Conservation (phyloP, 1,140 invertebrate species). For the Battus philenor region DNA sequence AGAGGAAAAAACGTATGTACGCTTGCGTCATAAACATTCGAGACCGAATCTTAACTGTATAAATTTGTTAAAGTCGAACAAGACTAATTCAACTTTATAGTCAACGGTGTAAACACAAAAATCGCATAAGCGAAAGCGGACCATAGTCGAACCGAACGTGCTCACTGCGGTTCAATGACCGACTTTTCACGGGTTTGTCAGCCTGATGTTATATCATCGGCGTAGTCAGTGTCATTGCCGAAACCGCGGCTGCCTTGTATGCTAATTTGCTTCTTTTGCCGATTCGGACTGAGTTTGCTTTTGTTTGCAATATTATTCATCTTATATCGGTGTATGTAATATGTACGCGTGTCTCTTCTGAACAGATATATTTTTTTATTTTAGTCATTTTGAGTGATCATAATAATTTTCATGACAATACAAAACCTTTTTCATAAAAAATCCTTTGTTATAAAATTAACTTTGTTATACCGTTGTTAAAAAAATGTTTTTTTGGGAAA, state of each 20-base stretch:
- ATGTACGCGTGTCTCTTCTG: slow-evolving; percentile 38
- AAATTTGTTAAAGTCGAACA: slow-evolving; percentile 30
- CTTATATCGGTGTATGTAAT: slow-evolving; percentile 40
- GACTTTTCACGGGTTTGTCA: slow-evolving; percentile 76
- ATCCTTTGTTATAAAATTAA: too few relatives aligned
- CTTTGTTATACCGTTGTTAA: too few relatives aligned
- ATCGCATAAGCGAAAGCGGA: slow-evolving; percentile 59
- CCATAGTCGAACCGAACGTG: slow-evolving; percentile 32
- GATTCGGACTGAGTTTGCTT: slow-evolving; percentile 36
- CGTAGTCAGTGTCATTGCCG: slow-evolving; percentile 76
- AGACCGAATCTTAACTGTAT: slow-evolving; percentile 47
- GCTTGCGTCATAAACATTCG: slow-evolving; percentile 40
- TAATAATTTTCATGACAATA: too few relatives aligned
- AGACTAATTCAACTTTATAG: slow-evolving; percentile 50
- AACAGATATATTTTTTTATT: too few relatives aligned
- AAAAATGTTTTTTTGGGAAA: too few relatives aligned
- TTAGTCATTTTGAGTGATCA: too few relatives aligned
- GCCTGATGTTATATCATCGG: slow-evolving; percentile 76
- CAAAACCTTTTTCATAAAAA: too few relatives aligned
- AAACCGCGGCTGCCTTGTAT: slow-evolving; percentile 46
- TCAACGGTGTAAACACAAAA: slow-evolving; percentile 47
- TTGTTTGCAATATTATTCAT: slow-evolving; percentile 28
- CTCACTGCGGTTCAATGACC: slow-evolving; percentile 70
- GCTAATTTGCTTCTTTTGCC: slow-evolving; percentile 53
- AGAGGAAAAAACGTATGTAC: background rate